A percentile compares a stretch with the other conserved stretches of the same genome.
phyloP scores from a whole-genome alignment of 2,888 invertebrate genomes.

The Machimus rusticus region DNA sequence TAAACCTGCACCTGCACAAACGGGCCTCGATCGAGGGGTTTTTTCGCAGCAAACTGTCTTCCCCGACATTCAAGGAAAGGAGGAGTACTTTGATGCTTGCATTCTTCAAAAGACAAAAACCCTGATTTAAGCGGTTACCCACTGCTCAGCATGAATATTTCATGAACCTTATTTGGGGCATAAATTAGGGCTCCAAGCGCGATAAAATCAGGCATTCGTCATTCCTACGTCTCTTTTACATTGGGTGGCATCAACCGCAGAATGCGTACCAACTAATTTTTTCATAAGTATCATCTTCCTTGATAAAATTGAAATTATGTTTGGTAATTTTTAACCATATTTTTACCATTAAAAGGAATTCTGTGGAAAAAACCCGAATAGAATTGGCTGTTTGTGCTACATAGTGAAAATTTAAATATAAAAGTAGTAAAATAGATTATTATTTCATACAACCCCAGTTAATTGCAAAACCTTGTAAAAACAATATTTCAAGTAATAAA shows the following conservation, averaged over 20 bases:
- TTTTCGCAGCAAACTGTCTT: neutral
- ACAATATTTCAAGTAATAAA: neutral
- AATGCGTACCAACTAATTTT: neutral
- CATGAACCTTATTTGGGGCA: neutral
- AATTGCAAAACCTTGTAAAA: neutral
- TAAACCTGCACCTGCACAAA: neutral
- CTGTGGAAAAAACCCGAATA: neutral
- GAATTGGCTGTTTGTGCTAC: neutral
- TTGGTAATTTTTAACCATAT: neutral
- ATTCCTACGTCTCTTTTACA: neutral
- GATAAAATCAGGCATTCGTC: neutral
- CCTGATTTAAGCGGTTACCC: neutral
- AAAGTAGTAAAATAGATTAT: neutral
- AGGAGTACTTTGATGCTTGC: neutral
- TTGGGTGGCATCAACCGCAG: neutral
- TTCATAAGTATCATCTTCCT: neutral
- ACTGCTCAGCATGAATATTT: neutral
- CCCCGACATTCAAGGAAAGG: neutral
- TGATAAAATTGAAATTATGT: neutral
- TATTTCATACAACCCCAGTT: neutral
- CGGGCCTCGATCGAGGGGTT: neutral
- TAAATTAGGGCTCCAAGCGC: neutral
- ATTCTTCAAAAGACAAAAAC: neutral
- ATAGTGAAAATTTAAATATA: neutral
- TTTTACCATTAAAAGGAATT: neutral